phyloP scores from a whole-genome alignment of 2,797 vertebrate species.

The Smutsia gigantea region DNA sequence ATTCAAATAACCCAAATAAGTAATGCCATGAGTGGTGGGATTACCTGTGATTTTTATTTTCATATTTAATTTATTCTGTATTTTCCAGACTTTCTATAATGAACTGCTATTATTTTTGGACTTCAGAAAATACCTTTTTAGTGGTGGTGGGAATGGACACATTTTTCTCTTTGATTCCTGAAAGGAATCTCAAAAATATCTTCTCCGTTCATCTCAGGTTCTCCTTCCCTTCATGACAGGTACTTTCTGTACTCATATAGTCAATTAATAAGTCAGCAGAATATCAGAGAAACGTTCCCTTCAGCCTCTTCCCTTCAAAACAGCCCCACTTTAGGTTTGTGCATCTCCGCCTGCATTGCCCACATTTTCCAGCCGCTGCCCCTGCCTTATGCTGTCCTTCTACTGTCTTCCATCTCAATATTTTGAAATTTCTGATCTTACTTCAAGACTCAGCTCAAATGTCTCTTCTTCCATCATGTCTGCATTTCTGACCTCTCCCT shows the following conservation, averaged over 20 bases:
- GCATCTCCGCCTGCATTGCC: not conserved
- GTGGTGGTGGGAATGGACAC: not conserved
- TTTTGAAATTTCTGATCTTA: not conserved
- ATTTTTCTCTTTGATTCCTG: not conserved
- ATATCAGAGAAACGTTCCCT: not conserved
- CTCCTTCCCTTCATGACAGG: not conserved
- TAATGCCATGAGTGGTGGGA: not conserved
- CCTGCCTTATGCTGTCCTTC: not conserved
- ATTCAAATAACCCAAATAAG: not conserved
- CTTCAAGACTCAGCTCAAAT: not conserved
- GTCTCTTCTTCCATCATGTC: not conserved
- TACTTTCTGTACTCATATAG: not conserved
- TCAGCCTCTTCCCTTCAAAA: not conserved
- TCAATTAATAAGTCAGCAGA: not conserved
- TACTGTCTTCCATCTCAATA: not conserved
- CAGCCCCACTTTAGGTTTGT: not conserved
- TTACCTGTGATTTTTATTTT: conserved; percentile 44
- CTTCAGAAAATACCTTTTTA: not conserved
- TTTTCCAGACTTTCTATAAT: not conserved
- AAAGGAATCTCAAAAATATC: not conserved
- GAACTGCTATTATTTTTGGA: not conserved
- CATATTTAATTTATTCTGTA: not conserved
- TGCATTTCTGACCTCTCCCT: not conserved
- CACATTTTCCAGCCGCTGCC: not conserved
- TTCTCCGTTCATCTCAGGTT: not conserved